Percentiles rank a stretch among this genome's conserved stretches.
phyloP scores from a whole-genome alignment of 2,888 invertebrate species.

The Spodoptera picta region DNA sequence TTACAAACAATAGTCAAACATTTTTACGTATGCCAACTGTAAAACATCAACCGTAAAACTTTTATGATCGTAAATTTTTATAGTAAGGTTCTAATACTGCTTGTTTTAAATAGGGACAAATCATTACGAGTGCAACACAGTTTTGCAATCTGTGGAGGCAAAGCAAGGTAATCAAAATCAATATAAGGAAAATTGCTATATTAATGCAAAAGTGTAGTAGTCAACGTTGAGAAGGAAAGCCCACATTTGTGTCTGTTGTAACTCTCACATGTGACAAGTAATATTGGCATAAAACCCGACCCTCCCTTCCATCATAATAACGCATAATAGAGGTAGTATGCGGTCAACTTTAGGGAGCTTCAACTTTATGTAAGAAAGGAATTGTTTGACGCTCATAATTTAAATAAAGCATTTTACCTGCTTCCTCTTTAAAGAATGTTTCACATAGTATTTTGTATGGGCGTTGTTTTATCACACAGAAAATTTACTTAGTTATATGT shows the following conservation, averaged over 20 bases:
- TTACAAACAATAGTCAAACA: conserved; percentile 57
- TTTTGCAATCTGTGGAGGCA: conserved; percentile 13
- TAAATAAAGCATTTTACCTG: conserved; percentile 28
- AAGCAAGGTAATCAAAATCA: conserved; percentile 54
- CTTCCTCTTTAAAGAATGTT: conserved; percentile 22
- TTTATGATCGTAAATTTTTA: conserved; percentile 48
- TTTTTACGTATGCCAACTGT: conserved; percentile 52
- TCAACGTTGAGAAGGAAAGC: conserved; percentile 58
- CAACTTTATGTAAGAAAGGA: conserved; percentile 60
- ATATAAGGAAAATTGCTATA: conserved; percentile 60
- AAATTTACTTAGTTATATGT: no score
- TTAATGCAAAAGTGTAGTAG: conserved; percentile 64
- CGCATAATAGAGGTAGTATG: conserved; percentile 67
- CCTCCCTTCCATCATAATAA: conserved; percentile 68
- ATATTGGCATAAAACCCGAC: conserved; percentile 69
- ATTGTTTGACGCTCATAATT: conserved; percentile 56
- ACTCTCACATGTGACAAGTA: conserved; percentile 67
- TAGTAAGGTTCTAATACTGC: conserved; percentile 29
- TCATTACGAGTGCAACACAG: conserved; percentile 23
- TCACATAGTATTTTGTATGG: conserved; percentile 14
- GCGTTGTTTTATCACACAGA: not conserved
- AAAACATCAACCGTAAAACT: conserved; percentile 43
- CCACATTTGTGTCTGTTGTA: conserved; percentile 62
- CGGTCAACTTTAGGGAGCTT: conserved; percentile 67
- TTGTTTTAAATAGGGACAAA: conserved; percentile 35